Evolutionary conservation across 2,113 vertebrate species (phyloP), one percentile per base, ranked within the genome.

Genomic region (Dicentrarchus labrax): DNA sequence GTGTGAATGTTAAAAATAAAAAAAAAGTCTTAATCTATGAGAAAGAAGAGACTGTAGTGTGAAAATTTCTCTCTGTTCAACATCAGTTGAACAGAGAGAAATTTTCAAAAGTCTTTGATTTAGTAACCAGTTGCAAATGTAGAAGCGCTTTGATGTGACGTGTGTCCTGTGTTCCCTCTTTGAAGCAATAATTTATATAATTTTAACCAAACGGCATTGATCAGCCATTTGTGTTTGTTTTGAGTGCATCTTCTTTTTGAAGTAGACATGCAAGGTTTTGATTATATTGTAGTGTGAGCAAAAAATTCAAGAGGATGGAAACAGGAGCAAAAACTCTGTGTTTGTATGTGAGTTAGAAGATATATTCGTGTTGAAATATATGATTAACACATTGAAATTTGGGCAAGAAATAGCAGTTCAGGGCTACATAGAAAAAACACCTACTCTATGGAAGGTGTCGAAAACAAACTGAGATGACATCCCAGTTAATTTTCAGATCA

Each of bases 41-140:
- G 72, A 82, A 65, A 81, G 60, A 59, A 67, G 19, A 67, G 54
- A 17, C 60, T 65, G 56, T 48, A 72, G 39, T 5, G 30, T 53
- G 39, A 39, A 73, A 79, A 73, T 43, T 62, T 36, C 22, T 69
- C 72, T 77, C 76, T 61, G 24, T 48, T 72, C 41, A 60, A 15
- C 24, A 43, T 47, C 15, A 65, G 75, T 45, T 71, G 21, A 87
- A 75, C 38, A 57, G 24, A 72, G n/a, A n/a, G n/a, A n/a, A n/a
- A n/a, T n/a, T n/a, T n/a, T n/a, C n/a, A n/a, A n/a, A n/a, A 54
- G n/a, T 57, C 48, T 85, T 79, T 86, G 67, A 85, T 74, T 82
- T 51, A 36, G 59, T 24, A 62, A 51, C 41, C 62, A 73, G 56
- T 75, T 51, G 22, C 51, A 0, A 68, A 70, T 54, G 59, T 22